Evolutionary conservation across 2,113 vertebrate genomes (phyloP).

Genomic region (Chrysemys picta): DNA sequence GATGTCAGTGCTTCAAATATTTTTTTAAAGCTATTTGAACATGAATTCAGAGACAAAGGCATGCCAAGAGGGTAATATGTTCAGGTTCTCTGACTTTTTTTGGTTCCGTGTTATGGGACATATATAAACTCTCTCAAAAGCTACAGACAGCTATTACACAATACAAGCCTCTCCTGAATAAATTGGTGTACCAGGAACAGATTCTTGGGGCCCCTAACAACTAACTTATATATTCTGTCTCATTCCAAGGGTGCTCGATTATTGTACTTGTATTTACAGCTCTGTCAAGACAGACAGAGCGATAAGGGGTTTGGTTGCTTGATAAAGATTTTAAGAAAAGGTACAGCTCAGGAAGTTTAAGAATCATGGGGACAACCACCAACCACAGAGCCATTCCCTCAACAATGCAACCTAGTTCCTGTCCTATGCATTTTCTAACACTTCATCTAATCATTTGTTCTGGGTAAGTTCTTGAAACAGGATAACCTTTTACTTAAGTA

Average conservation of each 20-base stretch:
- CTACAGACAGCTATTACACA: not conserved
- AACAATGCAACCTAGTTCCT: not conserved
- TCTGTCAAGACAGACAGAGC: not conserved
- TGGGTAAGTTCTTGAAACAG: not conserved
- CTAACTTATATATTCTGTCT: not conserved
- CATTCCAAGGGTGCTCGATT: not conserved
- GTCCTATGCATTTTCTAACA: not conserved
- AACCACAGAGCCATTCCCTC: not conserved
- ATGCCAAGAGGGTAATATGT: not conserved
- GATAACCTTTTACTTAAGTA: not conserved
- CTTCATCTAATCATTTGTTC: not conserved
- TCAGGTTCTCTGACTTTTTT: not conserved
- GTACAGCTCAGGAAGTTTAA: not conserved
- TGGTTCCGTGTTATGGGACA: not conserved
- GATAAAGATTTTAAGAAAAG: not conserved
- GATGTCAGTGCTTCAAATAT: not conserved
- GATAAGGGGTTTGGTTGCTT: not conserved
- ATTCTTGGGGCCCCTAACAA: not conserved
- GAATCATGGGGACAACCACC: not conserved
- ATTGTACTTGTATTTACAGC: not conserved
- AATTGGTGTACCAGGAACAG: not conserved
- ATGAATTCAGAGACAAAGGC: not conserved
- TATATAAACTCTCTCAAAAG: not conserved
- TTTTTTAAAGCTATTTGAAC: not conserved
- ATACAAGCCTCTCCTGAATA: not conserved